Conservation (phyloP, 2,797 vertebrate genomes). For the Liparis tanakae region DNA sequence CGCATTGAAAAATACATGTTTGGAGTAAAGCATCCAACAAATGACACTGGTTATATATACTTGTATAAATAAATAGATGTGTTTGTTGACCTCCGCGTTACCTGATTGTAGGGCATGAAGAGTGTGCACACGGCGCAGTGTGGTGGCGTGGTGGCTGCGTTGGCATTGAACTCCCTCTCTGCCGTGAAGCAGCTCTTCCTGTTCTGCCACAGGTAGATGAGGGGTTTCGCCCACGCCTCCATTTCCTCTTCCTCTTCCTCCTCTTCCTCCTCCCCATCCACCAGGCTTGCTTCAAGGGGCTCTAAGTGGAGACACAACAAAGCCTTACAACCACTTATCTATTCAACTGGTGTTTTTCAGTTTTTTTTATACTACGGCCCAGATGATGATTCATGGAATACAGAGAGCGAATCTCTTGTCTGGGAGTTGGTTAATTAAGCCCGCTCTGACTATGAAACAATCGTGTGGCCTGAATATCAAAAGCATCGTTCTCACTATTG, state of each 20-base stretch:
- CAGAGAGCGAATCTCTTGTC: constrained; percentile 9
- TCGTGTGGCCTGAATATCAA: constrained; percentile 39
- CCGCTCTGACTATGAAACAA: constrained; percentile 38
- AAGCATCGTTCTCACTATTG: constrained; percentile 28
- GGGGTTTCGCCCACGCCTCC: constrained; percentile 93
- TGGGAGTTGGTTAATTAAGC: constrained; percentile 41
- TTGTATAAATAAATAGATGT: too few species aligned
- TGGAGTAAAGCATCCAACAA: constrained; percentile 7
- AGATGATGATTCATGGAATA: constrained; percentile 26
- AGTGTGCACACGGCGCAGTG: constrained; percentile 94
- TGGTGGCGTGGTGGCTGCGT: constrained; percentile 86
- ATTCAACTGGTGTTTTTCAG: constrained; percentile 19
- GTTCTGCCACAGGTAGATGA: constrained; percentile 93
- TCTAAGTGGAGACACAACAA: constrained; percentile 78
- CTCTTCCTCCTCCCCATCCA: constrained; percentile 71
- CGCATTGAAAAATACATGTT: too few species aligned
- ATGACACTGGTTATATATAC: not conserved
- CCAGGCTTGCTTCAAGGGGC: constrained; percentile 80
- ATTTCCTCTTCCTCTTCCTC: constrained; percentile 82
- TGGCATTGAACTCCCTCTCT: constrained; percentile 92
- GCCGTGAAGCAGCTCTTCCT: constrained; percentile 85
- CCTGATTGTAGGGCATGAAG: constrained; percentile 94
- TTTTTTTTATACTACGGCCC: not conserved
- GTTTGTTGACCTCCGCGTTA: constrained; percentile 61
- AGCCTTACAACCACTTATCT: constrained; percentile 37